A percentile compares a stretch with the other conserved stretches of the same genome.
These are phyloP conservation scores for Aphaenogaster rudis DNA, from an alignment of 1,140 invertebrate genomes.

Conservation along the genomic window DNA sequence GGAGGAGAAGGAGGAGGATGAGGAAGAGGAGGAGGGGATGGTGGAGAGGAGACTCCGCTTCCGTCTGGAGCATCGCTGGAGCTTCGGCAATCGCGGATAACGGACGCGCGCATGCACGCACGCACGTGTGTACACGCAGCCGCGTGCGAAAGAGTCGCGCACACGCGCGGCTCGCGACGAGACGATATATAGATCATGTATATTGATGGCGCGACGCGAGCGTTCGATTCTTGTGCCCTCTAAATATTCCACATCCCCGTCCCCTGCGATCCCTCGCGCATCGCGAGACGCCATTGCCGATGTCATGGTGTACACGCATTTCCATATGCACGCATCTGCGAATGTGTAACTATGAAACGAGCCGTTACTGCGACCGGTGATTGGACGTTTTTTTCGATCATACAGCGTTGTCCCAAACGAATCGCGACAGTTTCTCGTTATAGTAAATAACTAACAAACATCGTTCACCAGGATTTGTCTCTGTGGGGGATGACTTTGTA, in stretches of 20 bases:
- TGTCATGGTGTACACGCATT: conserved; percentile 70
- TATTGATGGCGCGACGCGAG: conserved; percentile 80
- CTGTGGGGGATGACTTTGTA: neutral
- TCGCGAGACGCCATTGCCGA: conserved; percentile 36
- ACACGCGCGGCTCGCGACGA: conserved; percentile 64
- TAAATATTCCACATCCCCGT: conserved; percentile 79
- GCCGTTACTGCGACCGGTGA: conserved; percentile 45
- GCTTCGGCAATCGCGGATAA: conserved; percentile 82
- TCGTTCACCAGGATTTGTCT: neutral
- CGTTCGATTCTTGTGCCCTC: conserved; percentile 81
- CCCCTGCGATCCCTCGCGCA: neutral
- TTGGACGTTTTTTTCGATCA: conserved; percentile 26
- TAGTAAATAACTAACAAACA: neutral
- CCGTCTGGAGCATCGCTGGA: conserved; percentile 80
- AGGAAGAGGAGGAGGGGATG: neutral
- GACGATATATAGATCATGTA: conserved; percentile 82
- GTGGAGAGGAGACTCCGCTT: conserved; percentile 66
- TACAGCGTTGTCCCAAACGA: neutral
- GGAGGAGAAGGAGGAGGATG: neutral
- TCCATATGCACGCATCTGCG: conserved; percentile 62
- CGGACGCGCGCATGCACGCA: conserved; percentile 69
- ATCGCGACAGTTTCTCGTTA: neutral
- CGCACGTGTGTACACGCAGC: conserved; percentile 31
- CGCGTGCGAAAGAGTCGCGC: conserved; percentile 34
- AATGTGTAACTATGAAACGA: conserved; percentile 40